These are phyloP conservation scores for Amphilophus citrinellus DNA, from an alignment of 2,113 vertebrate species.

Conservation along the genomic window DNA sequence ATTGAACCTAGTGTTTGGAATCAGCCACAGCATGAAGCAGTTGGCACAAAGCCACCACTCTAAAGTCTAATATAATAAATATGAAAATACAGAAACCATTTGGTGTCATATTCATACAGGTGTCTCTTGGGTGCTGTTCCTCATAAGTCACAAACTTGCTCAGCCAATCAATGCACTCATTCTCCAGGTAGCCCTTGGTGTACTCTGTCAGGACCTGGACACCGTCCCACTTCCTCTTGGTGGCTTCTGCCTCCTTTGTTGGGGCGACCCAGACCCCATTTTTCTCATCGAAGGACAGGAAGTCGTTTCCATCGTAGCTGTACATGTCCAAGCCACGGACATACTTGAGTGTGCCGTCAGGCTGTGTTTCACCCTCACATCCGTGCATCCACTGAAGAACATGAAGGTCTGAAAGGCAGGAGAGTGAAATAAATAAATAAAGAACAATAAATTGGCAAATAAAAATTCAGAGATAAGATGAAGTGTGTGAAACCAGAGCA, in stretches of 20 bases:
- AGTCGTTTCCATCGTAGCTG: accelerated
- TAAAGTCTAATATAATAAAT: too few relatives aligned
- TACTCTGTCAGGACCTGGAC: background rate
- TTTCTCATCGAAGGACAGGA: background rate
- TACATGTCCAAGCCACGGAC: background rate
- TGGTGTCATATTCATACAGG: too few relatives aligned
- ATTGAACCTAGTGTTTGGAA: too few relatives aligned
- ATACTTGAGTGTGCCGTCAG: accelerated
- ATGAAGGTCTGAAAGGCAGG: background rate
- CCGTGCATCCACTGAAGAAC: background rate
- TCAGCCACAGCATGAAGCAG: too few relatives aligned
- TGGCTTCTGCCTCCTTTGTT: accelerated
- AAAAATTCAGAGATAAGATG: background rate
- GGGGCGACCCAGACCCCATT: background rate
- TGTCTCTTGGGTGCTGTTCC: too few relatives aligned
- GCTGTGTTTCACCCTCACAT: accelerated
- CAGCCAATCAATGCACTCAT: background rate
- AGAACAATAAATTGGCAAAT: background rate
- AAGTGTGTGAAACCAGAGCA: too few relatives aligned
- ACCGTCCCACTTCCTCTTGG: background rate
- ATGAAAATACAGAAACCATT: too few relatives aligned
- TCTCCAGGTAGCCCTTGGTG: background rate
- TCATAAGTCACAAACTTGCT: background rate
- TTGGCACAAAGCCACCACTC: too few relatives aligned
- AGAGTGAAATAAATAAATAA: background rate